A percentile compares a stretch with the other conserved stretches of the same genome.
phyloP scores from a whole-genome alignment of 53 echinoderm and acorn worm genomes.

The Crossaster papposus region DNA sequence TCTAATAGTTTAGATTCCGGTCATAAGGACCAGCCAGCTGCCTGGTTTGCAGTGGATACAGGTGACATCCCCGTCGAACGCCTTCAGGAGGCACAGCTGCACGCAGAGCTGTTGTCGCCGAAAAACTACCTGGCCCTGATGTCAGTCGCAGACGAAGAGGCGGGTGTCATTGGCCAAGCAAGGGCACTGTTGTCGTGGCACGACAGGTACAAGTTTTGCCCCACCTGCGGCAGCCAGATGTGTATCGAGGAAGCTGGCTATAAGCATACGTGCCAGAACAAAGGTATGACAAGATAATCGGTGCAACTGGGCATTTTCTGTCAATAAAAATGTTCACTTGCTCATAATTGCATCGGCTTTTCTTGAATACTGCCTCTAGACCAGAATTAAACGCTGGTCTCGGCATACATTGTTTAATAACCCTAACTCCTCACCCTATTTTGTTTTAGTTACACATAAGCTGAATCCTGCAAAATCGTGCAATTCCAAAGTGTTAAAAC shows the following conservation, averaged over 20 bases:
- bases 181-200: slow-evolving; percentile 92
- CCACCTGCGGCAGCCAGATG: slow-evolving; percentile 86
- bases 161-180: slow-evolving; percentile 83
- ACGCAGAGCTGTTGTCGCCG: slow-evolving; percentile 70
- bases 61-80: slow-evolving; percentile 58
- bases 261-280: slow-evolving; percentile 65
- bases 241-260: slow-evolving; percentile 86
- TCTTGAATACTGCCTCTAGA: too few relatives aligned
- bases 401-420: too few relatives aligned
- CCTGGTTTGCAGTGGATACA: slow-evolving; percentile 93
- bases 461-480: too few relatives aligned
- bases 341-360: too few relatives aligned
- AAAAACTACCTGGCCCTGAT: slow-evolving; percentile 74
- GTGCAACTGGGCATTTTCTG: background rate
- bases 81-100: slow-evolving; percentile 58
- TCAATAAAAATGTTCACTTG: too few relatives aligned
- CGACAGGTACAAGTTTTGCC: slow-evolving; percentile 91
- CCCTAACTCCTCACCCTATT: too few relatives aligned
- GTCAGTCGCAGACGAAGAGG: slow-evolving; percentile 72
- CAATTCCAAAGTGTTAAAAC: too few relatives aligned
- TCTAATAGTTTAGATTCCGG: background rate
- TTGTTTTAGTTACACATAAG: too few relatives aligned
- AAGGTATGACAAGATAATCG: slow-evolving; percentile 27
- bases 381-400: too few relatives aligned
- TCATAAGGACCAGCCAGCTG: slow-evolving; percentile 22